phyloP scores from a whole-genome alignment of 2,888 invertebrate species.

The Cotesia congregata region DNA sequence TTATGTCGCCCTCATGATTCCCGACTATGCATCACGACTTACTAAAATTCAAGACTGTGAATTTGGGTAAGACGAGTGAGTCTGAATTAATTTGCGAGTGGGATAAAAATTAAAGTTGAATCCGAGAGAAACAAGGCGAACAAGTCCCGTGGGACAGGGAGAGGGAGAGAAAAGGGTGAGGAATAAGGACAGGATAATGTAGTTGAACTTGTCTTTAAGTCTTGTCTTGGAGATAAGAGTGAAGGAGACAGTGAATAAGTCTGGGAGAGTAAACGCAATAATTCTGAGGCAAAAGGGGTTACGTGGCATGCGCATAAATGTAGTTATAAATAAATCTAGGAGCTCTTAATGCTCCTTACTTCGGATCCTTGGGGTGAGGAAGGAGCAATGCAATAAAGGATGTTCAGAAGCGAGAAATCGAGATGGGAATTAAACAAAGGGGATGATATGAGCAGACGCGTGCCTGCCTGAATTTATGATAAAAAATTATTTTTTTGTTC shows the following conservation, averaged over 20 bases:
- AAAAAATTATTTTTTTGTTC: too few relatives aligned
- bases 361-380: constrained; percentile 40
- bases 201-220: neutral
- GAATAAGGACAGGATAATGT: neutral
- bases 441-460: constrained; percentile 44
- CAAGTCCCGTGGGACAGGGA: constrained; percentile 39
- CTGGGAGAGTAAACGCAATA: constrained; percentile 64
- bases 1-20: constrained; percentile 29
- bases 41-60: constrained; percentile 29
- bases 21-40: constrained; percentile 31
- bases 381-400: constrained; percentile 36
- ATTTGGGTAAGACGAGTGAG: constrained; percentile 30
- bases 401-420: constrained; percentile 42
- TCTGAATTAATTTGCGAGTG: constrained; percentile 41
- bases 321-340: constrained; percentile 71
- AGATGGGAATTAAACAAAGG: constrained; percentile 33
- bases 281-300: constrained; percentile 61
- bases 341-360: constrained; percentile 68
- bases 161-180: neutral
- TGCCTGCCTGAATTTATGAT: constrained; percentile 28
- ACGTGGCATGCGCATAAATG: constrained; percentile 69
- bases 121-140: constrained; percentile 25
- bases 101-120: constrained; percentile 37
- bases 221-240: neutral
- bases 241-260: constrained; percentile 24